Percentiles rank a stretch among this genome's conserved stretches.
Conservation (phyloP, 2,113 vertebrate genomes). For the Apistogramma diplotaenia region DNA sequence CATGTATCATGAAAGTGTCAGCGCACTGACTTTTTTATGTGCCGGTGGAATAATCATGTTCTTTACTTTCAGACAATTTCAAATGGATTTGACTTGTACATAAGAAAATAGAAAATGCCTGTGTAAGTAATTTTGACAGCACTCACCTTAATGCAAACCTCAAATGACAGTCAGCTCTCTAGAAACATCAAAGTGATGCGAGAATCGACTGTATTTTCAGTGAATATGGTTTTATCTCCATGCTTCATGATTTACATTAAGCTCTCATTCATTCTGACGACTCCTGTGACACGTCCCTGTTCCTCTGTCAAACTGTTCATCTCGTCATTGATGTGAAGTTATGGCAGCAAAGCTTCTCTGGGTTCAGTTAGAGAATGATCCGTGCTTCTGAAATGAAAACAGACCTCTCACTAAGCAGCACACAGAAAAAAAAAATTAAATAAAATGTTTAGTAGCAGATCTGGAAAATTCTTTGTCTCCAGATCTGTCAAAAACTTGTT, state of each 20-base stretch:
- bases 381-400: not conserved
- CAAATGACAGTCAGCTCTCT: not conserved
- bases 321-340: not conserved
- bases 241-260: not conserved
- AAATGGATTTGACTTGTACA: not conserved
- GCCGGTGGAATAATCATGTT: not conserved
- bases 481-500: slow-evolving; percentile 19
- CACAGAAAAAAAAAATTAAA: not conserved
- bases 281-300: not conserved
- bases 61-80: not conserved
- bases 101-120: not conserved
- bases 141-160: not conserved
- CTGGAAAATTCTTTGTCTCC: not conserved
- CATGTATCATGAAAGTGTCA: not conserved
- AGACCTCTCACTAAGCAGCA: not conserved
- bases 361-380: not conserved
- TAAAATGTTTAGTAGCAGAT: not conserved
- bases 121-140: not conserved
- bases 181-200: not conserved
- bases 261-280: not conserved
- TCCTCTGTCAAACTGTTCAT: not conserved
- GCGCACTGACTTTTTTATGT: not conserved
- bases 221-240: not conserved
- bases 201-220: not conserved
- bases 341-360: not conserved